Base-by-base conservation (phyloP, 2,888 invertebrate genomes). In the Phyto melanocephala region DNA sequence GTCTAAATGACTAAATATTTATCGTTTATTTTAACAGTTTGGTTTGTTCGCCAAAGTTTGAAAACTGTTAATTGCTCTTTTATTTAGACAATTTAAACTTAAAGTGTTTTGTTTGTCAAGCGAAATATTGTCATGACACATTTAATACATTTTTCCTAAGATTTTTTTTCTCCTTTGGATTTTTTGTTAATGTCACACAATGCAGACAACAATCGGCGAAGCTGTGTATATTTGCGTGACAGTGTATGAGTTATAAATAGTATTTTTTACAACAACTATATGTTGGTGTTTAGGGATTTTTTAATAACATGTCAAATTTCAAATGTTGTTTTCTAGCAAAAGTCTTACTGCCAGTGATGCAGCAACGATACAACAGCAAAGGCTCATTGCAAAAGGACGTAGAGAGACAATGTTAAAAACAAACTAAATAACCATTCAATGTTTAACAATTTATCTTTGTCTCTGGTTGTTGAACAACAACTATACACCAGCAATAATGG, bases 381-480 rank as follows among this genome's bases (percentile, higher is more conserved):
- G 42, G 24, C 47, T 5, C 58, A 47, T 47, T 60, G 67, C 50
- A n/a, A 68, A 40, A 65, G 24, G 20, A 56, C 15, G 11, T 24
- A 5, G 24, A 20, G 8, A 13, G 42, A 20, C 56, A 37, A 62
- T 22, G 20, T n/a, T 24, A 37, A 65, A 42, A 45, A n/a, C 45
- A 76, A 82, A 67, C 75, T 76, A 82, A 83, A 85, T 85, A 82
- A 74, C 77, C 74, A 76, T 83, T 83, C 80, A 80, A 85, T 84
- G 83, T 74, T 62, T 58, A 80, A 70, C 79, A 81, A 85, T 85
- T 85, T 85, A 84, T 85, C 85, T 83, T 67, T 83, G 85, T 84
- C 84, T 85, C 77, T 67, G 67, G 70, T 70, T 62, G 74, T 65
- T 77, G 58, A 67, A 70, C 22, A 45, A 68, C 35, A 42, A 47